Base-by-base conservation (phyloP, 2,888 invertebrate genomes). In the Carcina quercana region DNA sequence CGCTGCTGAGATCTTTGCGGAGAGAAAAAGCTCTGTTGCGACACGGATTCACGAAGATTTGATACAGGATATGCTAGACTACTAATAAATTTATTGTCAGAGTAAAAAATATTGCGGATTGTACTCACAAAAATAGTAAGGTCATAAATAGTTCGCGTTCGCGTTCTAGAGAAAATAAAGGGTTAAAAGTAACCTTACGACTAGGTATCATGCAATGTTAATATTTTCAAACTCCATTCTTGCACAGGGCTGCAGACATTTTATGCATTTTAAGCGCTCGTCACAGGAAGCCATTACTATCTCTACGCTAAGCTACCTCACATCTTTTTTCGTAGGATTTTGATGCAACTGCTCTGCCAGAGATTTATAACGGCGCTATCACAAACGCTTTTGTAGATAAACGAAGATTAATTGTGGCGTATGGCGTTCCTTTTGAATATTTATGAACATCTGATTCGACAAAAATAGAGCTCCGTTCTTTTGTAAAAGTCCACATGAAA, bases 1-100 rank as follows among this genome's bases (percentile, higher is more conserved):
- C 53, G 52, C 53, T 52, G 50, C 46, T 49, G 41, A 43, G 50
- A 53, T 48, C 44, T 48, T 47, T 45, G 38, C 43, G 32, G 44
- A 37, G 32, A 26, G 35, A 52, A 26, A 53, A 49, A n/a, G n/a
- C n/a, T n/a, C n/a, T n/a, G n/a, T n/a, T 15, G 28, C 12, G 11
- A 22, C 26, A 32, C 32, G n/a, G 28, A 32, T 32, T 13, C 25
- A n/a, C n/a, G 25, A 31, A 24, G 7, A n/a, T 8, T 17, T n/a
- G 10, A 5, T 10, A 5, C 6, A 15, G 17, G 5, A 22, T 5
- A 5, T 2, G 7, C 25, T 3, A 10, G 13, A 3, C 25, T 22
- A n/a, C 17, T 17, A 17, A 17, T 17, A 5, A 17, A n/a, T n/a
- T n/a, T n/a, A n/a, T n/a, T n/a, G n/a, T n/a, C n/a, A n/a, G n/a